Evolutionary conservation across 2,113 vertebrate genomes (phyloP), one percentile per base, ranked within the genome.

Genomic region (Cynoglossus semilaevis): DNA sequence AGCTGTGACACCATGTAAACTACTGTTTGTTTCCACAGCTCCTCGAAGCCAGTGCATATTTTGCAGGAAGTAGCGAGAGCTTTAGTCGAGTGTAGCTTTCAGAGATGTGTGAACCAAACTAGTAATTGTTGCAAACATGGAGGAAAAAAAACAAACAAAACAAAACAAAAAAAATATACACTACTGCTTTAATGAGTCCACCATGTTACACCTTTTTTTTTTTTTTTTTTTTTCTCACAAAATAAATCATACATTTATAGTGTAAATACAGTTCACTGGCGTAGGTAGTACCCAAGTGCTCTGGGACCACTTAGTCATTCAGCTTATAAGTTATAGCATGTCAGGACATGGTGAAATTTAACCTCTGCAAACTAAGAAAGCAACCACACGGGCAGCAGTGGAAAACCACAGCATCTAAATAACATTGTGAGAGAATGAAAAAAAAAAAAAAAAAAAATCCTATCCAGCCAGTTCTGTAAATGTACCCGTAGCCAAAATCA

Each of bases 401-500:
- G 35, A 48, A n/a, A 60, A 48, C 57, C 71, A 43, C 8, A 5
- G 56, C 64, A 57, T 69, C 50, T 19, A 62, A 72, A 74, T 70
- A 49, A 63, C 70, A 65, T 46, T 49, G 59, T 52, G 52, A 42
- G 47, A 5, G 6, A 29, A 29, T n/a, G 12, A 13, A 8, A 17
- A 13, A 37, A 15, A 18, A 12, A 51, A 49, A 51, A 58, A 12
- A 45, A 55, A 55, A 45, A 51, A 55, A 5, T 61, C 52, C 51
- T 58, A 62, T 45, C 63, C 67, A 71, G 56, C 29, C 1, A 63
- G 70, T 58, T 66, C 65, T 77, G 80, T 81, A 85, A 86, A 84
- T 71, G 67, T 65, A 78, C 57, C 61, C 61, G 43, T 29, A 81
- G 74, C 70, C 79, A 81, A 64, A 84, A 81, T 79, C 62, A 52